phyloP scores from a whole-genome alignment of 1,140 invertebrate species.

The Micrasema minimum region DNA sequence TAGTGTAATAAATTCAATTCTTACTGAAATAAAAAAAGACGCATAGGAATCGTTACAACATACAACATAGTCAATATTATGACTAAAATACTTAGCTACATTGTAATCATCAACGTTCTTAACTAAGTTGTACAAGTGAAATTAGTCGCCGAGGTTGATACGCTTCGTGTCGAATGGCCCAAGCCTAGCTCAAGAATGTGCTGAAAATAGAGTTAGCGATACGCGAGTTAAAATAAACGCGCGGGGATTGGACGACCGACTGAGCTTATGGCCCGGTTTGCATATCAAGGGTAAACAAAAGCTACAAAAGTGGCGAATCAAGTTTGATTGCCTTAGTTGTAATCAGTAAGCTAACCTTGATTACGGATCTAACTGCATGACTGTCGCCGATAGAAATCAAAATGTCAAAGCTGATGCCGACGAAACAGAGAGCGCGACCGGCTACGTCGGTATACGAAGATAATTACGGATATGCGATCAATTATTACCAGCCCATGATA shows the following conservation, averaged over 20 bases:
- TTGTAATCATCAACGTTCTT: neutral
- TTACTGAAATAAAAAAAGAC: no score
- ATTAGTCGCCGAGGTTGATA: neutral
- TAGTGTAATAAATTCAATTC: no score
- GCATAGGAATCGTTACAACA: no score
- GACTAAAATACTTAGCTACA: neutral
- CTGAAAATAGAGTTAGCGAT: conserved; percentile 44
- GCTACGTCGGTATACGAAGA: conserved; percentile 78
- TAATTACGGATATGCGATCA: conserved; percentile 83
- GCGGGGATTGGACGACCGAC: conserved; percentile 23
- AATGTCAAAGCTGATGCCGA: conserved; percentile 37
- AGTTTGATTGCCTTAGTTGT: conserved; percentile 33
- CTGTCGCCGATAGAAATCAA: neutral
- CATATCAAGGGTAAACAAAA: conserved; percentile 58
- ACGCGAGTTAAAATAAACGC: no score
- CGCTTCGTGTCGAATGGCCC: neutral
- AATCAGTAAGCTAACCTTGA: conserved; percentile 31
- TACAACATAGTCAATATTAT: no score
- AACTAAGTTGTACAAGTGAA: neutral
- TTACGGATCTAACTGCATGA: conserved; percentile 1
- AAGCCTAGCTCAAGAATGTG: conserved; percentile 37
- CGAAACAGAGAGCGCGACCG: conserved; percentile 65
- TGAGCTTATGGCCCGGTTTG: conserved; percentile 55
- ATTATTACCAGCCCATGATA: conserved; percentile 86
- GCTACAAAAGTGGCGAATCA: conserved; percentile 58